Conservation (phyloP, 2,888 invertebrate species). For the Diabrotica balteata region DNA sequence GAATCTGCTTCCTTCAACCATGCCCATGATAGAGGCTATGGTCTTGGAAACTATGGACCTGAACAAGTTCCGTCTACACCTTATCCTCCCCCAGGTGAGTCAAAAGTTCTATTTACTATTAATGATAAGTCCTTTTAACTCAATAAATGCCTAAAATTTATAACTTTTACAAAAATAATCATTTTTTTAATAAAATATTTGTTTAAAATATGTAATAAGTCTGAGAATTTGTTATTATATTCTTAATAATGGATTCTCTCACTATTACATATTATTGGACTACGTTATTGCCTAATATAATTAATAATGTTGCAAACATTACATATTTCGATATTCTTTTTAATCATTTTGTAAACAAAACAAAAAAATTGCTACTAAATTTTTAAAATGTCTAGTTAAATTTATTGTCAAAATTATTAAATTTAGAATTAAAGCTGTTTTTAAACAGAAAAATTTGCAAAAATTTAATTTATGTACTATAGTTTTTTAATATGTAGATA, state of each 20-base stretch:
- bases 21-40: constrained; percentile 70
- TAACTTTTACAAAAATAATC: neutral
- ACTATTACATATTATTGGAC: no score
- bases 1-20: constrained; percentile 74
- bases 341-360: constrained; percentile 1
- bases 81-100: constrained; percentile 78
- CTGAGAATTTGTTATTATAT: no score
- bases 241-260: no score
- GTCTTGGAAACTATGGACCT: constrained; percentile 76
- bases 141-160: constrained; percentile 2
- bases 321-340: neutral
- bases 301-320: no score
- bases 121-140: neutral
- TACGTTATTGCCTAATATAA: no score
- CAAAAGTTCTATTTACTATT: neutral
- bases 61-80: constrained; percentile 78
- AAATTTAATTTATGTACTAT: no score
- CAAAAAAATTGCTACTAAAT: neutral
- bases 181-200: constrained; percentile 1
- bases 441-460: no score
- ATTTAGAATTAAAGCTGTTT: no score
- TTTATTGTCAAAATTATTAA: no score
- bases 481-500: no score
- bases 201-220: no score
- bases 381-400: no score